Base-by-base conservation (phyloP, 2,113 vertebrate species). In the Zosterops pallidus region DNA sequence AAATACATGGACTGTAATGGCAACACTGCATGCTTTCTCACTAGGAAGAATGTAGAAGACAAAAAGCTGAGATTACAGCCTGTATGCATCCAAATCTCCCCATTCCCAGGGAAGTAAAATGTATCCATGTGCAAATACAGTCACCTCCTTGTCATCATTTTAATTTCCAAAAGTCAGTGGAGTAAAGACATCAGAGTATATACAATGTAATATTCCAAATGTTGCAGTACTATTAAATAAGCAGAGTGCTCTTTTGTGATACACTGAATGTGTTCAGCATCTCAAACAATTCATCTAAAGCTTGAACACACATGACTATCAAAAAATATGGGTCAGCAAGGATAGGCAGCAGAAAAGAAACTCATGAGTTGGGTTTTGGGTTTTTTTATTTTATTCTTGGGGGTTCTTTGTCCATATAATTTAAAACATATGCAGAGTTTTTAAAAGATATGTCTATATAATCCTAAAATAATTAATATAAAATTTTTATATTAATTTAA, bases 301-400 rank as follows among this genome's bases (percentile, higher is more conserved):
- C 17, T 29, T 57, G 26, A 83, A 29, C 25, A 55, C 18, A 42
- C 14, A 7, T 28, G 23, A 31, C n/a, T 79, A 19, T 18, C 13
- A 41, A 84, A 91, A 82, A 44, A 46, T 56, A 21, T 1, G 1
- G 6, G 14, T 72, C 14, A 29, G 18, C 18, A 76, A 41, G 23
- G 19, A 52, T 52, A 16, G 31, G 50, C 35, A 31, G 17, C 3
- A 3, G 26, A 90, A 88, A 78, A 86, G 2, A 18, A 64, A 42
- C 3, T 31, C 2, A 29, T 35, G 17, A 16, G 29, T n/a, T 74
- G 8, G 2, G 8, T 0, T 3, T 39, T 26, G 25, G 11, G 23
- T 39, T 39, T 64, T 60, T 71, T 74, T 72, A 37, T 39, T 57
- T 75, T 81, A 33, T 55, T 87, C 18, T 63, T 63, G 57, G 37